Conservation (phyloP, 2,888 invertebrate genomes). For the Cryptus armator region DNA sequence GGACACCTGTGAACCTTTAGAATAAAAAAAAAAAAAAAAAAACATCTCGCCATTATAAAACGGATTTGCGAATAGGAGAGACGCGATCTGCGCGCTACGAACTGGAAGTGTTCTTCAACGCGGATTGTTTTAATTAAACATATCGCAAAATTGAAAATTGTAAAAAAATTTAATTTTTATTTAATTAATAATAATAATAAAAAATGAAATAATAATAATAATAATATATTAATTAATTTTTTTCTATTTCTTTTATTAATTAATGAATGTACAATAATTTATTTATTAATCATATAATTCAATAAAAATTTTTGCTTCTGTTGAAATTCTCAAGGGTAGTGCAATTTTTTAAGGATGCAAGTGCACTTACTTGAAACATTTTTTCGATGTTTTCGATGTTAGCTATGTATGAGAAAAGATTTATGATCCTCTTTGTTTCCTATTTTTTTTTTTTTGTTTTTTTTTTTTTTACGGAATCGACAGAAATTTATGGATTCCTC, state of each 20-base stretch:
- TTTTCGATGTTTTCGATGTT: not conserved
- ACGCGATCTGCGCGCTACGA: not conserved
- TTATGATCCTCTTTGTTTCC: not conserved
- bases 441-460: not conserved
- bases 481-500: constrained; percentile 14
- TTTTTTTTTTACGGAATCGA: constrained; percentile 10
- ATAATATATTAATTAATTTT: no score
- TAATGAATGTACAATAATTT: no score
- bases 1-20: constrained; percentile 63
- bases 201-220: no score
- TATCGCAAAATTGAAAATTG: not conserved
- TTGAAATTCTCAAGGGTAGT: no score
- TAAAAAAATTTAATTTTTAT: no score
- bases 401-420: not conserved
- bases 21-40: constrained; percentile 28
- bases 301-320: no score
- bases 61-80: not conserved
- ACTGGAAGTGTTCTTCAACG: not conserved
- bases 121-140: not conserved
- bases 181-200: no score
- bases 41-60: not conserved
- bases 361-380: no score
- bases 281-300: no score
- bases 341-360: no score
- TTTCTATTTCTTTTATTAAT: no score